These are phyloP conservation scores for Tinamus guttatus DNA, from an alignment of 2,113 vertebrate genomes.

Conservation along the genomic window DNA sequence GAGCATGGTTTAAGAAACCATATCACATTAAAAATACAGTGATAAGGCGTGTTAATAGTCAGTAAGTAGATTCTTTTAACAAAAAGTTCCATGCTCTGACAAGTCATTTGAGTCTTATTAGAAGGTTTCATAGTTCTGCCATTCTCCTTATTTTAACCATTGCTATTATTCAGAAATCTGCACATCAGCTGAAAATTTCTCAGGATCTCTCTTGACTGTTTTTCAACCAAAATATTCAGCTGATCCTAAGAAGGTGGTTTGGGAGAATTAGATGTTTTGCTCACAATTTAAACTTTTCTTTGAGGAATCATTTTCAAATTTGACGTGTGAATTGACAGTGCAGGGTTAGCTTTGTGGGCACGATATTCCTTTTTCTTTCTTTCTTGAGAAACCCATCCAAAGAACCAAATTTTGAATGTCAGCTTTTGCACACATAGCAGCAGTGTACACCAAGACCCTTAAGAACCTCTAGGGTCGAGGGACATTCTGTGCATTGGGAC, in stretches of 20 bases:
- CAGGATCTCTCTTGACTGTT: neutral
- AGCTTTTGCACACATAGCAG: neutral
- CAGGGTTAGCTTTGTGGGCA: neutral
- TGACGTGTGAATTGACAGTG: neutral
- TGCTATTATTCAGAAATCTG: neutral
- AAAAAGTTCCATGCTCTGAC: neutral
- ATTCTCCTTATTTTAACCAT: neutral
- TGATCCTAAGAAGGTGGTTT: neutral
- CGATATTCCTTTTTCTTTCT: neutral
- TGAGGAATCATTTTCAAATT: neutral
- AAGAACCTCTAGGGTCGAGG: accelerated
- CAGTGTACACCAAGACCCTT: neutral
- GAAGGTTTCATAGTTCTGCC: neutral
- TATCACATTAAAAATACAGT: constrained; percentile 37
- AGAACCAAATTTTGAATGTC: neutral
- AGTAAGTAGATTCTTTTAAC: constrained; percentile 18
- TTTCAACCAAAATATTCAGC: neutral
- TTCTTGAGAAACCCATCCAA: neutral
- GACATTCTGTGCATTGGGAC: neutral
- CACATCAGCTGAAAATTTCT: neutral
- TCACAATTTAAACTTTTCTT: neutral
- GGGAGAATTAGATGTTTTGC: neutral
- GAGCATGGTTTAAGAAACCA: constrained; percentile 45
- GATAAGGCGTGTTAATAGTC: constrained; percentile 44
- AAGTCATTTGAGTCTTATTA: neutral